These are phyloP conservation scores for Stegostoma tigrinum DNA, from an alignment of 2,113 vertebrate species.

Conservation along the genomic window DNA sequence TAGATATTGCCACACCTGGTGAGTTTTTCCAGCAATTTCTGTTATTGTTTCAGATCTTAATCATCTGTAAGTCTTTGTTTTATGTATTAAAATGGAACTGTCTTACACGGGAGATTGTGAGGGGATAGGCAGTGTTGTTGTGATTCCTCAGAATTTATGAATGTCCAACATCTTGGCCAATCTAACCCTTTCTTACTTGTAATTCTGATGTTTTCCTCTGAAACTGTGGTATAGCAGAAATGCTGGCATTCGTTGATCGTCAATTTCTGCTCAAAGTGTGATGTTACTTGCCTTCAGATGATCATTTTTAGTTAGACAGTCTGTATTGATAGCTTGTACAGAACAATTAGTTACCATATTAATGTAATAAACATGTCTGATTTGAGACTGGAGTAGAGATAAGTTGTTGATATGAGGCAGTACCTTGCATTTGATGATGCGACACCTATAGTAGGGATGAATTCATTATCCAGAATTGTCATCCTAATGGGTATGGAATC, in stretches of 20 bases:
- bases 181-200: neutral
- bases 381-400: neutral
- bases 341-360: neutral
- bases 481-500: neutral
- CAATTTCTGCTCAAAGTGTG: neutral
- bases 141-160: neutral
- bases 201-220: neutral
- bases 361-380: neutral
- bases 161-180: neutral
- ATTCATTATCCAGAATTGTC: neutral
- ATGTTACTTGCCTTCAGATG: neutral
- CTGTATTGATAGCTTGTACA: neutral
- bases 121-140: neutral
- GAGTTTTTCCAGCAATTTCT: too few relatives aligned
- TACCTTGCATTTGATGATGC: neutral
- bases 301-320: neutral
- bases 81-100: too few relatives aligned
- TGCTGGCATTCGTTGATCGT: neutral
- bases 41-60: too few relatives aligned
- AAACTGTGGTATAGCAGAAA: neutral
- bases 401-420: neutral
- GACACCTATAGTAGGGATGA: neutral
- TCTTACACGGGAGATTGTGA: neutral
- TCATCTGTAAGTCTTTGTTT: too few relatives aligned
- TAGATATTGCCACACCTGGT: too few relatives aligned